phyloP scores from a whole-genome alignment of 2,797 vertebrate genomes.

The Ptychadena robeensis region DNA sequence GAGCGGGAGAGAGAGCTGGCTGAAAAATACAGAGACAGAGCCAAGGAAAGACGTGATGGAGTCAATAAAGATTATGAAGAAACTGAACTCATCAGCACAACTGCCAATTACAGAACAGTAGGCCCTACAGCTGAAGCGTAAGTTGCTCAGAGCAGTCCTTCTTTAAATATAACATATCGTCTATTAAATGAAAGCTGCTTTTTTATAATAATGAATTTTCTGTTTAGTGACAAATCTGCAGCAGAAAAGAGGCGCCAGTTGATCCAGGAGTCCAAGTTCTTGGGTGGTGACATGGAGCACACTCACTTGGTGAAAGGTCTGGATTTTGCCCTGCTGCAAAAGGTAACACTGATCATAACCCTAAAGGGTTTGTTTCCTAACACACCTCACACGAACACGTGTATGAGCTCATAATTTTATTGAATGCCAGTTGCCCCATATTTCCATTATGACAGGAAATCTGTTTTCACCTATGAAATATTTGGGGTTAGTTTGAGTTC shows the following conservation, averaged over 20 bases:
- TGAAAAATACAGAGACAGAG: slow-evolving; percentile 93
- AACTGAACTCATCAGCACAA: slow-evolving; percentile 95
- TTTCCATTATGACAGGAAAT: no score
- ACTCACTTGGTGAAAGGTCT: slow-evolving; percentile 99
- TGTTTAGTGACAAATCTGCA: slow-evolving; percentile 91
- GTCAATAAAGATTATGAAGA: slow-evolving; percentile 98
- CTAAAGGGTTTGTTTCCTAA: background rate
- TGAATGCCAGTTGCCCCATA: background rate
- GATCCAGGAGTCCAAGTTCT: slow-evolving; percentile 98
- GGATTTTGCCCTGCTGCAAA: slow-evolving; percentile 95
- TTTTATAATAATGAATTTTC: background rate
- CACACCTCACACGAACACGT: background rate
- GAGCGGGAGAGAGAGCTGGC: slow-evolving; percentile 92
- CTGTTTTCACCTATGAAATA: background rate
- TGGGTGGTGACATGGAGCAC: slow-evolving; percentile 99
- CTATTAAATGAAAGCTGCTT: no score
- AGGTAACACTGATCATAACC: slow-evolving; percentile 74
- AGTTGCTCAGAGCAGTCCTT: slow-evolving; percentile 60
- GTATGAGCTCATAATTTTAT: background rate
- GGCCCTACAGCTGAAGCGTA: slow-evolving; percentile 96
- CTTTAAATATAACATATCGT: no score
- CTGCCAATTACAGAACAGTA: slow-evolving; percentile 93
- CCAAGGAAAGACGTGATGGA: slow-evolving; percentile 91
- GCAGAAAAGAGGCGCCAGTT: slow-evolving; percentile 95
- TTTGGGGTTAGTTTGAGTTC: no score